Evolutionary conservation across 2,797 vertebrate genomes (phyloP).

Genomic region (Vireo griseus): DNA sequence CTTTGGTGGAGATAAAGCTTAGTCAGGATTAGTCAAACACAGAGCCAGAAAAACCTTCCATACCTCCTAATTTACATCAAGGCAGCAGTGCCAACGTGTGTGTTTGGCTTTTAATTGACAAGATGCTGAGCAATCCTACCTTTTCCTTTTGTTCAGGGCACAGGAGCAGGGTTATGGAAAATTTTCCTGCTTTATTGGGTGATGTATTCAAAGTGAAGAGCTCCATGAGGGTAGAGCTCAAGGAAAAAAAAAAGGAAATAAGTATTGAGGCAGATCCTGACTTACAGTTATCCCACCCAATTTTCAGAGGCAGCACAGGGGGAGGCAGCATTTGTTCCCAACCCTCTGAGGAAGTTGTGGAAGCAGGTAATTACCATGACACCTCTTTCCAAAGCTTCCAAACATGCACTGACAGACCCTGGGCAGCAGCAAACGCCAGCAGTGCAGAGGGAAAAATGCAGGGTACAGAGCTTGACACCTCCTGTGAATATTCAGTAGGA

Average conservation of each 20-base stretch:
- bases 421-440: not conserved
- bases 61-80: not conserved
- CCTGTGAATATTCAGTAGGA: not conserved
- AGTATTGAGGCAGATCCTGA: not conserved
- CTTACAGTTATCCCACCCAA: not conserved
- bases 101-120: not conserved
- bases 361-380: not conserved
- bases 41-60: not conserved
- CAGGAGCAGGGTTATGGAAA: fast-evolving
- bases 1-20: not conserved
- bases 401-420: fast-evolving
- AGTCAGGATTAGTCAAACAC: not conserved
- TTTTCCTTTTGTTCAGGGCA: not conserved
- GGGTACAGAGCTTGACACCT: not conserved
- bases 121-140: not conserved
- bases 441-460: not conserved
- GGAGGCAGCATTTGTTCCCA: not conserved
- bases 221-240: not conserved
- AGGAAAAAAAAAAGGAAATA: not conserved
- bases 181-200: not conserved
- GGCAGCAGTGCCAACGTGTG: not conserved
- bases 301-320: not conserved
- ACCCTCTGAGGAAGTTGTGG: not conserved
- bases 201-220: not conserved
- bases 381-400: not conserved